Base-by-base conservation (phyloP, 1,140 invertebrate genomes). In the Odontomachus brunneus region DNA sequence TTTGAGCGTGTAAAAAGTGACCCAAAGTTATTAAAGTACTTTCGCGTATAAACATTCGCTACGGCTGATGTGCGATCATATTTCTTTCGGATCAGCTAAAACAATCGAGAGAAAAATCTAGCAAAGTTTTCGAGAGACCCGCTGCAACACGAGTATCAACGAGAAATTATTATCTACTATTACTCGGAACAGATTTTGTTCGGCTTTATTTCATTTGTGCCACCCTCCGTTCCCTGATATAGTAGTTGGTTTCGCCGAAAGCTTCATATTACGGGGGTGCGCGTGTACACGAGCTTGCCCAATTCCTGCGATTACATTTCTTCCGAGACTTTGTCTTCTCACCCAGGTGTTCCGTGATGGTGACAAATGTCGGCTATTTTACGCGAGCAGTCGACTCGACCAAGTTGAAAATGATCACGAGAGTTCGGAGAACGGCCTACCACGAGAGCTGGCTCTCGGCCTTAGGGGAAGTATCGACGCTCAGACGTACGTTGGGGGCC, bases 401-500 rank as follows among this genome's bases (percentile, higher is more conserved):
- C 14, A 60, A 65, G 73, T 49, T 44, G 49, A 15, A 72, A 49
- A 76, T 29, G 48, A 60, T 19, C 75, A 71, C 62, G 38, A 63
- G 24, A 63, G 81, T 59, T 48, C 83, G 71, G 59, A 88, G 67
- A 59, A 73, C 51, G 55, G 83, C 72, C 84, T 90, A 26, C 84
- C 89, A 26, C 49, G 69, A 49, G 82, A 86, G 38, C 66, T 92
- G 44, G 88, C 90, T 63, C 66, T 86, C 15, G 84, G 89, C 63
- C 73, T 85, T 26, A 84, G 71, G 63, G 78, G 67, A 82, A 82
- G 76, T 66, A 89, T 90, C 63, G 81, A 84, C 80, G 83, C 76
- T n/a, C 65, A 74, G 38, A 88, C 82, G 73, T 90, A 91, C 84
- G 82, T 89, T 65, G 83, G 78, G 48, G 69, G 57, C 73, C 69